A percentile compares a stretch with the other conserved stretches of the same genome.
phyloP scores from a whole-genome alignment of 2,888 invertebrate genomes.

The Nomada lathburiana region DNA sequence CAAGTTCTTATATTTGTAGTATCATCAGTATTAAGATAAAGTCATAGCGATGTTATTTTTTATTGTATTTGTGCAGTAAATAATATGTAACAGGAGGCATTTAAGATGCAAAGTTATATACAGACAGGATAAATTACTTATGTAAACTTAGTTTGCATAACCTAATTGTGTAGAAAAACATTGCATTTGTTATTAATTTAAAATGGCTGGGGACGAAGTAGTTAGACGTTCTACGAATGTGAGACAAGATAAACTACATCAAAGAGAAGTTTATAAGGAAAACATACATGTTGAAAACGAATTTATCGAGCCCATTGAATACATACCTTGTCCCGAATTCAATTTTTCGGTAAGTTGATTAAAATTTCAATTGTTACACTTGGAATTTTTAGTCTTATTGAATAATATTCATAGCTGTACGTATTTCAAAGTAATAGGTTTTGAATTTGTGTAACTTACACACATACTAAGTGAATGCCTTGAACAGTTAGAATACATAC shows the following conservation, averaged over 20 bases:
- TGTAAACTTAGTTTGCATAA: background rate
- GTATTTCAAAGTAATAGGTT: background rate
- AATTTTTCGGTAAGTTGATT: conserved; percentile 76
- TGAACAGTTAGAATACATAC: background rate
- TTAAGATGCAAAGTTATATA: background rate
- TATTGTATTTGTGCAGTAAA: no score
- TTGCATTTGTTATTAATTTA: conserved; percentile 35
- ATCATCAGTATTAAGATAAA: background rate
- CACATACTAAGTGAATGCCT: background rate
- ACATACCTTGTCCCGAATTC: conserved; percentile 77
- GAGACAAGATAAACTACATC: conserved; percentile 75
- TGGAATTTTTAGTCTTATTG: conserved; percentile 1
- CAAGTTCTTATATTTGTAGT: conserved; percentile 1
- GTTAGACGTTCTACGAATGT: conserved; percentile 72
- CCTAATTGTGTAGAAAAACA: conserved; percentile 7
- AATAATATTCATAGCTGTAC: background rate
- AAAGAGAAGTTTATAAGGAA: conserved; percentile 74
- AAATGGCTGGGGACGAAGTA: conserved; percentile 81
- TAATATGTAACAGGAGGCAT: background rate
- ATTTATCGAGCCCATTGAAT: conserved; percentile 68
- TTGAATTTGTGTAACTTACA: background rate
- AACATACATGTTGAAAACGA: conserved; percentile 77
- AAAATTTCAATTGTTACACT: background rate
- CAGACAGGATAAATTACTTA: background rate
- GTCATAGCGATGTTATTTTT: background rate